Percentiles rank a stretch among this genome's conserved stretches.
Conservation (phyloP, 2,888 invertebrate genomes). For the Ceratothoa steindachneri region DNA sequence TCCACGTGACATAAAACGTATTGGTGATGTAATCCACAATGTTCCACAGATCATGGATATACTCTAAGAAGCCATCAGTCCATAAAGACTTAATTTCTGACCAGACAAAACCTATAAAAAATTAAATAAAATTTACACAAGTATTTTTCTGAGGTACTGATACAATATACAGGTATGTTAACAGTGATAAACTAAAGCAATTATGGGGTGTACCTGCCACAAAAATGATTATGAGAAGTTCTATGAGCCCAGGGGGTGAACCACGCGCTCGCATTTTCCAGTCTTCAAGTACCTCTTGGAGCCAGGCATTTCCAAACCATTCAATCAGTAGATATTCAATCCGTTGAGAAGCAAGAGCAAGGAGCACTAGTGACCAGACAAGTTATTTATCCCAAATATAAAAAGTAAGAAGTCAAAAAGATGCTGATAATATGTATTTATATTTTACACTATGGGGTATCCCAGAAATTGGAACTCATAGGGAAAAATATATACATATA, state of each 20-base stretch:
- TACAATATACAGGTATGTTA: neutral
- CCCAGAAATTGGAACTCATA: too few species aligned
- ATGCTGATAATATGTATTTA: too few species aligned
- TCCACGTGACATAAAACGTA: slow-evolving; percentile 66
- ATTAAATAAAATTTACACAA: neutral
- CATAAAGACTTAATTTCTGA: slow-evolving; percentile 89
- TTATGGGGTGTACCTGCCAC: slow-evolving; percentile 19
- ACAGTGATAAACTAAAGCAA: neutral
- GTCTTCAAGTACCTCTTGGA: slow-evolving; percentile 32
- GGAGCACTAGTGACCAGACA: slow-evolving; percentile 69
- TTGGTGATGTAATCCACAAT: slow-evolving; percentile 92
- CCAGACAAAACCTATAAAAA: slow-evolving; percentile 69
- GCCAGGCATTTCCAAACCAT: slow-evolving; percentile 58
- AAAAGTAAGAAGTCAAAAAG: too few species aligned
- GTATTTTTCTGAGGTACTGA: neutral
- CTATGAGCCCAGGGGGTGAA: slow-evolving; percentile 43
- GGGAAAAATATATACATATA: neutral
- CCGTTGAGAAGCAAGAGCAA: slow-evolving; percentile 87
- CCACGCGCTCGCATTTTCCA: slow-evolving; percentile 47
- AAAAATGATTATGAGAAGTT: slow-evolving; percentile 42
- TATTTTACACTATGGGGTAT: too few species aligned
- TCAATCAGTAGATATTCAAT: slow-evolving; percentile 73
- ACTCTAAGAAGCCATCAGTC: slow-evolving; percentile 75
- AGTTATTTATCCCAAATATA: too few species aligned
- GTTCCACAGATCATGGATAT: slow-evolving; percentile 92